Percentiles rank a stretch among this genome's conserved stretches.
Conservation (phyloP, 1,140 invertebrate species). For the Chironomus striatipennis region DNA sequence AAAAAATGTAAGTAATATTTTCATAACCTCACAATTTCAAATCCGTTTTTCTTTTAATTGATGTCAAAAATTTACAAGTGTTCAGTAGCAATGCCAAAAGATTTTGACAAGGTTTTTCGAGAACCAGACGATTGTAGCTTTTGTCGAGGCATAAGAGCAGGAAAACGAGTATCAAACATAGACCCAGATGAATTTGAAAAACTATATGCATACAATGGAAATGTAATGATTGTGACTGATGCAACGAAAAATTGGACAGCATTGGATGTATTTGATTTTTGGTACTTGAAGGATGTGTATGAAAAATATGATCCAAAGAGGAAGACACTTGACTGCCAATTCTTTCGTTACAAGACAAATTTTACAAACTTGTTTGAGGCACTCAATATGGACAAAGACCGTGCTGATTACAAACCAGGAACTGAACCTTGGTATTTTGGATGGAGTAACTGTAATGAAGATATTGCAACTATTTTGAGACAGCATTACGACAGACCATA, state of each 20-base stretch:
- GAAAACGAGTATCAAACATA: constrained; percentile 55
- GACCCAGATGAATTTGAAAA: constrained; percentile 57
- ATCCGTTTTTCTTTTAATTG: too few relatives aligned
- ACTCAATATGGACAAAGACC: constrained; percentile 61
- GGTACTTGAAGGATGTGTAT: constrained; percentile 75
- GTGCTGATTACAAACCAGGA: constrained; percentile 52
- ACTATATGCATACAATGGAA: constrained; percentile 63
- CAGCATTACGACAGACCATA: constrained; percentile 76
- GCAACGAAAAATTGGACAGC: constrained; percentile 73
- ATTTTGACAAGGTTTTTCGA: constrained; percentile 53
- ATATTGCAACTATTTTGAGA: constrained; percentile 63
- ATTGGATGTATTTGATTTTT: constrained; percentile 53
- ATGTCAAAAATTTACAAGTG: constrained; percentile 42
- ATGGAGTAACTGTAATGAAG: constrained; percentile 87
- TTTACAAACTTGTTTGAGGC: constrained; percentile 67
- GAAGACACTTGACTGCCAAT: constrained; percentile 64
- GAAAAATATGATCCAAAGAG: constrained; percentile 44
- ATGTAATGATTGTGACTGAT: constrained; percentile 77
- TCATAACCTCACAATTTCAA: constrained; percentile 24
- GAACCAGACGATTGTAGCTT: constrained; percentile 67
- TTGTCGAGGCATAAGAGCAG: constrained; percentile 52
- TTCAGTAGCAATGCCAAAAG: constrained; percentile 48
- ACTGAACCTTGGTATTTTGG: constrained; percentile 78
- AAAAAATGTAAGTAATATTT: background rate
- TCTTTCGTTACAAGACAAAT: constrained; percentile 85